Evolutionary conservation across 2,797 vertebrate species (phyloP).

Genomic region (Cuniculus paca): DNA sequence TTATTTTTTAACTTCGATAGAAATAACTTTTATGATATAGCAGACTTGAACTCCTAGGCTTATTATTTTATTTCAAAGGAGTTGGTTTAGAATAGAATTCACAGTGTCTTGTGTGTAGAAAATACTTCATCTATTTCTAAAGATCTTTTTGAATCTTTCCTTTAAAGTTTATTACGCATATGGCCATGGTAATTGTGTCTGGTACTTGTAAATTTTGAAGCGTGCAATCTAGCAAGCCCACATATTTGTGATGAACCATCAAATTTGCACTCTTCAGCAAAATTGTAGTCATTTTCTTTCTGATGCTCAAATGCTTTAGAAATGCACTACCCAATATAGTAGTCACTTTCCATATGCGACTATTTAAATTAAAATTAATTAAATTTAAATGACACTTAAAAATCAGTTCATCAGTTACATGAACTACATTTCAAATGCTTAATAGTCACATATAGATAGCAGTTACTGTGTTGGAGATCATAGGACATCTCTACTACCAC

Average conservation of each 20-base stretch:
- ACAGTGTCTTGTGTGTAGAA: background rate
- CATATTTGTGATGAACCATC: background rate
- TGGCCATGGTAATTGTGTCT: background rate
- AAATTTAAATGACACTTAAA: background rate
- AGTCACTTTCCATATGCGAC: background rate
- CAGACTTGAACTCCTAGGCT: background rate
- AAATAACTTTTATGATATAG: conserved; percentile 48
- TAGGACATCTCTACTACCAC: background rate
- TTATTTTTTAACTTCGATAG: conserved; percentile 29
- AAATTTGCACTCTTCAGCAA: background rate
- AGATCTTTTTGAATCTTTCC: conserved; percentile 54
- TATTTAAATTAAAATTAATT: conserved; percentile 33
- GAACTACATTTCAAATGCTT: background rate
- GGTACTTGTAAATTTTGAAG: background rate
- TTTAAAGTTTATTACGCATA: conserved; percentile 31
- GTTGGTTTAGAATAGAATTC: conserved; percentile 62
- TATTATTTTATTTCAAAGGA: conserved; percentile 62
- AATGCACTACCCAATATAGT: background rate
- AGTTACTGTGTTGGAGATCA: background rate
- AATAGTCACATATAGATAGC: background rate
- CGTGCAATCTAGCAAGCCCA: background rate
- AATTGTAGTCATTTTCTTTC: background rate
- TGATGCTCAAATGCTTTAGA: conserved; percentile 37
- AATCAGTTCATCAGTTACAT: background rate
- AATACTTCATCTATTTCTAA: conserved; percentile 44